phyloP scores from a whole-genome alignment of 2,888 invertebrate species.

The Rutpela maculata region DNA sequence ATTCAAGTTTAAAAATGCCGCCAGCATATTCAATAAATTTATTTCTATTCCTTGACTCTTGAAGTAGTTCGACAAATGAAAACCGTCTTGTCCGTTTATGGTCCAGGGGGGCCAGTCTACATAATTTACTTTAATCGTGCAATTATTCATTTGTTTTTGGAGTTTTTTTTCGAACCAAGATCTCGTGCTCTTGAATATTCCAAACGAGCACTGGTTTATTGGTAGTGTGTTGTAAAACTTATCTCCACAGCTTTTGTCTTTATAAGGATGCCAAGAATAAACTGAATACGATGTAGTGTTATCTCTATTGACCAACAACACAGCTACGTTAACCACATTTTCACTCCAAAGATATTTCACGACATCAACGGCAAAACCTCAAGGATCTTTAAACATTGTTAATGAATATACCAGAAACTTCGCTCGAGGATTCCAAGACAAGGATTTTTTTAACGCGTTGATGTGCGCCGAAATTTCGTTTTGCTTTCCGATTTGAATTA shows the following conservation, averaged over 20 bases:
- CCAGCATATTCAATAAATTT: constrained; percentile 35
- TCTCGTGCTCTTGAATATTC: background rate
- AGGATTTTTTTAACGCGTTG: constrained; percentile 9
- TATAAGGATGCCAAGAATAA: constrained; percentile 16
- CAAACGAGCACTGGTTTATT: constrained; percentile 13
- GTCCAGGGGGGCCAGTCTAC: constrained; percentile 54
- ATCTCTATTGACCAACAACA: background rate
- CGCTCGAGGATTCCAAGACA: constrained; percentile 11
- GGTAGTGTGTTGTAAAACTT: background rate
- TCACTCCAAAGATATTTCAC: constrained; percentile 15
- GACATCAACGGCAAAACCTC: background rate
- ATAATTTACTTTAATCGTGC: constrained; percentile 50
- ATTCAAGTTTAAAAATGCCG: constrained; percentile 22
- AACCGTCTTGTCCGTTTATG: constrained; percentile 29
- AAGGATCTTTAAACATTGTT: background rate
- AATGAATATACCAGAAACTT: constrained; percentile 11
- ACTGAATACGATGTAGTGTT: background rate
- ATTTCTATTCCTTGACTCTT: constrained; percentile 39
- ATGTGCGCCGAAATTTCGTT: constrained; percentile 35
- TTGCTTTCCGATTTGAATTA: constrained; percentile 41
- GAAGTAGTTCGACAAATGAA: constrained; percentile 11
- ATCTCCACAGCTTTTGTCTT: background rate
- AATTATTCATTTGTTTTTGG: constrained; percentile 48
- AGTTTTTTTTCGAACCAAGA: constrained; percentile 41
- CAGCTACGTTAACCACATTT: constrained; percentile 7